These are phyloP conservation scores for Dendrolimus pini DNA, from an alignment of 2,888 invertebrate genomes.

Conservation along the genomic window DNA sequence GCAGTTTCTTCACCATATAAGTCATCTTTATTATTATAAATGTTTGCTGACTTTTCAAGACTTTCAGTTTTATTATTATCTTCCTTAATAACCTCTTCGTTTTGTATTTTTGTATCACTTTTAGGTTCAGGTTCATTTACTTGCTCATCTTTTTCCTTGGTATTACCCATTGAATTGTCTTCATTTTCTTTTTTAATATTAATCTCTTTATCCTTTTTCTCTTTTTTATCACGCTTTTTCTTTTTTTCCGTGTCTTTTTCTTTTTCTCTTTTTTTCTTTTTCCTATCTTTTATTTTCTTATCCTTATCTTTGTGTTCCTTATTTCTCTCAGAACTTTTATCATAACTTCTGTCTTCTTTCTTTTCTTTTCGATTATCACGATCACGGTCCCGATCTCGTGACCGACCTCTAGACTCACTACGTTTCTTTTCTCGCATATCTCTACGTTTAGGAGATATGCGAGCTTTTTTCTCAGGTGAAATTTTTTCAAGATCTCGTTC, in stretches of 20 bases:
- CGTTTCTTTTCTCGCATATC: slow-evolving; percentile 59
- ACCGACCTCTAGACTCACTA: slow-evolving; percentile 63
- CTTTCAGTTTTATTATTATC: slow-evolving; percentile 17
- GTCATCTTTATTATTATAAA: slow-evolving; percentile 39
- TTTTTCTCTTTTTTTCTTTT: slow-evolving; percentile 68
- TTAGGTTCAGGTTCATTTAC: background rate
- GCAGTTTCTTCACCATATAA: slow-evolving; percentile 74
- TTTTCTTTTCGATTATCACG: slow-evolving; percentile 73
- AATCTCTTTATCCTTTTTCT: slow-evolving; percentile 71
- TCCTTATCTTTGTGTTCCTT: slow-evolving; percentile 77
- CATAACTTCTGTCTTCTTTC: slow-evolving; percentile 63
- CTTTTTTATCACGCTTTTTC: slow-evolving; percentile 72
- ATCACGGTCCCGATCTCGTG: slow-evolving; percentile 73
- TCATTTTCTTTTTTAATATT: slow-evolving; percentile 22
- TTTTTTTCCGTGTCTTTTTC: slow-evolving; percentile 71
- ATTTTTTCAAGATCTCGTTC: slow-evolving; percentile 51
- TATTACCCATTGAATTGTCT: slow-evolving; percentile 2
- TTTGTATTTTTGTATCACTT: slow-evolving; percentile 19
- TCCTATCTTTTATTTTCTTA: slow-evolving; percentile 68
- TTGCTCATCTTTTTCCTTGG: slow-evolving; percentile 1
- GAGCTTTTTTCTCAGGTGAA: slow-evolving; percentile 58
- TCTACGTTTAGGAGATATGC: slow-evolving; percentile 56
- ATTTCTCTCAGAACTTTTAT: slow-evolving; percentile 60
- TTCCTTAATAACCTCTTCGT: slow-evolving; percentile 8
- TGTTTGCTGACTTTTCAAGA: slow-evolving; percentile 21